Base-by-base conservation (phyloP, 2,797 vertebrate genomes). In the Myripristis murdjan region DNA sequence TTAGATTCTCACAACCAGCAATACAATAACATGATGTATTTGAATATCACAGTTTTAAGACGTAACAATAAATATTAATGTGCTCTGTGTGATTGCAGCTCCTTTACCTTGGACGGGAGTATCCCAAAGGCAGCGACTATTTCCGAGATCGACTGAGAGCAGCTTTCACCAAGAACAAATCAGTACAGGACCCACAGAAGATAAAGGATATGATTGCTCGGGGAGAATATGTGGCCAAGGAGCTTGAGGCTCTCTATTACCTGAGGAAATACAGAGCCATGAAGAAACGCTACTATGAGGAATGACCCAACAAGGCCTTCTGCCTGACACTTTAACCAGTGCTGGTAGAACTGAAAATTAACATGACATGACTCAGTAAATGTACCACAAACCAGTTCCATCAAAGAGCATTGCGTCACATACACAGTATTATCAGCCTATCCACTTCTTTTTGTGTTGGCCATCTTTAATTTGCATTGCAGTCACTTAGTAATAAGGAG, bases 201-300 rank as follows among this genome's bases (percentile, higher is more conserved):
- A 95, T 96, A 59, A 94, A 90, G 84, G 76, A 95, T 57, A 84
- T 96, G 65, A 93, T 97, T 71, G 82, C 85, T 2, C 91, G 93
- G 5, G 96, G 96, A 6, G 91, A 96, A 46, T 96, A 91, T 56
- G 95, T 96, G 33, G 73, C 90, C 28, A 92, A 95, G 75, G 97
- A 98, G 87, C 81, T 98, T 77, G 96, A 97, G 86, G 96, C 96
- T 9, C 91, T 98, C 11, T 97, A 97, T 83, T 96, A 95, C 77
- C 96, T 97, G 64, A 94, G 94, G 79, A 97, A 97, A 63, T 97
- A 97, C 89, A 90, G 96, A 88, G 95, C 96, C 52, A 92, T 97
- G 94, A 98, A 97, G 67, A 94, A 95, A 66, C 92, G 95, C 26
- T 97, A 97, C 89, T 96, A 97, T 18, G 89, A 93, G 9, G 72